A percentile compares a stretch with the other conserved stretches of the same genome.
These are phyloP conservation scores for Dicyrtoma fusca DNA, from an alignment of 2,888 invertebrate species.

Conservation along the genomic window DNA sequence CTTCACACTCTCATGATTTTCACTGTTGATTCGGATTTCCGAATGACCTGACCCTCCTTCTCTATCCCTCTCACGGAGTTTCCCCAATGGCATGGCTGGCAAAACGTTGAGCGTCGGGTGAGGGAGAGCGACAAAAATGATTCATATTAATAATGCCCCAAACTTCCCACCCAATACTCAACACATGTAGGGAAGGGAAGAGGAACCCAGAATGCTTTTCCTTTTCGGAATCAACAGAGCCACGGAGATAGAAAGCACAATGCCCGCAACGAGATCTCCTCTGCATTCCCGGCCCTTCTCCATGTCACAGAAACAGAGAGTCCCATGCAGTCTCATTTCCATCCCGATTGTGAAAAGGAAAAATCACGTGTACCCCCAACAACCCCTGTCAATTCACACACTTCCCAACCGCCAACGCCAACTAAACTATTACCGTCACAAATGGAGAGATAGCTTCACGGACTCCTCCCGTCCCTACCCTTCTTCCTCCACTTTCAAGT, in stretches of 20 bases:
- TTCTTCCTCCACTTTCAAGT: too few species aligned
- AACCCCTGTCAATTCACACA: too few species aligned
- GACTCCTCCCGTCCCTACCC: too few species aligned
- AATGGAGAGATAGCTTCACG: too few species aligned
- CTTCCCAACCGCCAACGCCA: too few species aligned
- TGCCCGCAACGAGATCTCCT: background rate
- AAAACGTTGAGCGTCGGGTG: background rate
- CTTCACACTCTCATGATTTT: slow-evolving; percentile 30
- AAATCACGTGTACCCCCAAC: too few species aligned
- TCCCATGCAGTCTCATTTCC: background rate
- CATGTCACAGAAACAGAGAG: background rate
- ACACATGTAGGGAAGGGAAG: background rate
- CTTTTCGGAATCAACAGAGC: background rate
- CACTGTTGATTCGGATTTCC: slow-evolving; percentile 26
- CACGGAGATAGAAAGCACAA: background rate
- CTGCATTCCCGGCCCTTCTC: background rate
- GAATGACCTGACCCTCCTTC: slow-evolving; percentile 31
- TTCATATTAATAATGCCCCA: slow-evolving; percentile 22
- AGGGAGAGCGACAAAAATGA: slow-evolving; percentile 22
- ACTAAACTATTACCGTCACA: too few species aligned
- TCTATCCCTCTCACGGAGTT: slow-evolving; percentile 18
- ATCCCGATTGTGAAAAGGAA: too few species aligned
- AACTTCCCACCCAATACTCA: slow-evolving; percentile 11
- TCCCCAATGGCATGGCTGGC: slow-evolving; percentile 18
- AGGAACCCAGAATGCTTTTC: too few species aligned